Base-by-base conservation (phyloP, 35 echinoderm and acorn worm genomes). In the Antedon bifida region DNA sequence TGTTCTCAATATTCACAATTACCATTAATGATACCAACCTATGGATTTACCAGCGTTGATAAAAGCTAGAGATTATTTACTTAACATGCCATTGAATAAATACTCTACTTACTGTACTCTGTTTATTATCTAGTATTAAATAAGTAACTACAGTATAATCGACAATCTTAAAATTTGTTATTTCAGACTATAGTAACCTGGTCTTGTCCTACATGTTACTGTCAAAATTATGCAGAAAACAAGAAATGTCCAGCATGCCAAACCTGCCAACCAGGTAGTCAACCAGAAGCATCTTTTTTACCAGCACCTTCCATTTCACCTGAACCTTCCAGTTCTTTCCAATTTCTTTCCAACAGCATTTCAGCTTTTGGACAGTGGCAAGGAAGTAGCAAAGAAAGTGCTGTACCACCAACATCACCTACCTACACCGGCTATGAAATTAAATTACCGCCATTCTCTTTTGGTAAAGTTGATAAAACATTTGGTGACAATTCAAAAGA, bases 361-460 rank as follows among this genome's bases (percentile, higher is more conserved):
- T 64, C 51, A 64, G 38, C 38, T 14, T 64, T 23, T 19, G 51
- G 23, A 7, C 51, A 64, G 51, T 64, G 9, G 26, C 51, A 2
- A 2, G 51, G 19, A 64, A 64, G 23, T 1, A 64, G 51, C 26
- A 11, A 64, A 64, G 10, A 11, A 23, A 44, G 39, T 44, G 26
- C 51, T 26, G 26, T 21, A 12, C 9, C 51, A 64, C 51, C 51
- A 19, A 64, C 51, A 64, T 11, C 51, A 12, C 51, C 51, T 64
- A 2, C 51, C 3, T 16, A 64, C 1, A 64, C 51, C 26, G 9
- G 9, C 51, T 12, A 8, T 19, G 51, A 21, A 7, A 64, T 16
- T 16, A 19, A 8, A 16, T 26, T 87, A 79, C 56, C 78, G 35
- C 89, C 82, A 79, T 91, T 91, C 76, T 83, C 80, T 34, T 91